Evolutionary conservation across 1,140 invertebrate species (phyloP).

Genomic region (Saccostrea cuccullata): DNA sequence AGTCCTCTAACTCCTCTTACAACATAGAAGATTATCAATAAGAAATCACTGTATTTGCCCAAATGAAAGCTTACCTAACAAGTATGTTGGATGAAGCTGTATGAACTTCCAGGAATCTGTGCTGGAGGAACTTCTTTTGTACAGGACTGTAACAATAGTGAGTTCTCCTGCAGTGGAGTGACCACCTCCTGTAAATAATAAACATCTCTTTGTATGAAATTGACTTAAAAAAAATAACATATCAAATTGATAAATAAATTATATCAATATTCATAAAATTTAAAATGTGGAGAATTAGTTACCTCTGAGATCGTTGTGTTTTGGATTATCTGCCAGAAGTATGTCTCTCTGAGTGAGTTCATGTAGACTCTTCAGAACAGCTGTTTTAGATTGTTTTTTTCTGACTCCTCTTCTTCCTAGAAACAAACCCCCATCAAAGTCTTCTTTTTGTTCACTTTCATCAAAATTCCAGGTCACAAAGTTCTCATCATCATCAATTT

Average conservation of each 20-base stretch:
- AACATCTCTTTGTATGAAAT: too few relatives aligned
- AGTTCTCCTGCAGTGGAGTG: constrained; percentile 47
- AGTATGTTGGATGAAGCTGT: constrained; percentile 43
- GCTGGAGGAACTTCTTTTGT: constrained; percentile 41
- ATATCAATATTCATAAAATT: neutral
- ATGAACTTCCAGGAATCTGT: constrained; percentile 38
- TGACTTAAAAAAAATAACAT: neutral
- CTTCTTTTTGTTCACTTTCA: constrained; percentile 34
- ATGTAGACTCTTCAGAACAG: constrained; percentile 35
- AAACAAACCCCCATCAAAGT: neutral
- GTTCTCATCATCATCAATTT: constrained; percentile 52
- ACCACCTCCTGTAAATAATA: constrained; percentile 48
- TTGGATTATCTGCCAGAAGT: constrained; percentile 44
- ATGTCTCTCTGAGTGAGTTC: constrained; percentile 43
- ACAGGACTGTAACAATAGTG: constrained; percentile 32
- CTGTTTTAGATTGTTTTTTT: constrained; percentile 37
- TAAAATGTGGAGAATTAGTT: too few relatives aligned
- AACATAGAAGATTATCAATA: too few relatives aligned
- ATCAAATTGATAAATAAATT: neutral
- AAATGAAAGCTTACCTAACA: constrained; percentile 17
- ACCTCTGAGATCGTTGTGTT: constrained; percentile 47
- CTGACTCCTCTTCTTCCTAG: neutral
- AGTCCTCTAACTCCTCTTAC: too few relatives aligned
- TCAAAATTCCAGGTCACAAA: constrained; percentile 52
- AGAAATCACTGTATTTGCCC: too few relatives aligned